Base-by-base conservation (phyloP, 2,797 vertebrate species). In the Choloepus didactylus region DNA sequence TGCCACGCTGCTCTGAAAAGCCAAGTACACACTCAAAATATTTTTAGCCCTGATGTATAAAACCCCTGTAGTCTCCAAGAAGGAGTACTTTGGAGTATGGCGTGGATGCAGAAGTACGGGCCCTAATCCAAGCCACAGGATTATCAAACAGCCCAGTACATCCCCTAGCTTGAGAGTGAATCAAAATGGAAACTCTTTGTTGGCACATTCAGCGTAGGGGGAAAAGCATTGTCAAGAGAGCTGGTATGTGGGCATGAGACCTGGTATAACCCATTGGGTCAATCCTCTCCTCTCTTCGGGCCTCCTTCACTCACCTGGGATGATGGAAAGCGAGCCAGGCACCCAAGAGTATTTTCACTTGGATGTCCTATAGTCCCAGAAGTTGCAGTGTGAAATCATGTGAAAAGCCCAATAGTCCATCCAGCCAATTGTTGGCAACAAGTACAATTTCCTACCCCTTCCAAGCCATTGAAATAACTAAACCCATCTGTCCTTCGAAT, bases 201-300 rank as follows among this genome's bases (percentile, higher is more conserved):
- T 23, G 46, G 66, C 14, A 5, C 2, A 1, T 0, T 1, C 31
- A 15, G 25, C 1, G 2, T 0, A 1, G 46, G 0, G 2, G n/a
- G 1, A 1, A 8, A 25, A 25, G 2, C 7, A 0, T 1, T 7
- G 15, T 16, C 38, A 23, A 18, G 70, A 41, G 2, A n/a, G 11
- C 23, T 18, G 38, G 72, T 6, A 1, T 12, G 31, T 16, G 31
- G 31, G 8, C 3, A 0, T 5, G 9, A 31, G 46, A 21, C 10
- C 18, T 19, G 15, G 46, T 27, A 19, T 18, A 44, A 3, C 29
- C 66, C 46, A 27, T 1, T 0, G 56, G 3, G 21, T 2, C 23
- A 5, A 6, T 31, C 4, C 4, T 38, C 60, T 77, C 67, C 46
- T 38, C 10, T 85, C 73, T 89, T 44, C 12, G 3, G 56, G 11